phyloP scores from a whole-genome alignment of 2,113 vertebrate genomes.

The Hymenochirus boettgeri region DNA sequence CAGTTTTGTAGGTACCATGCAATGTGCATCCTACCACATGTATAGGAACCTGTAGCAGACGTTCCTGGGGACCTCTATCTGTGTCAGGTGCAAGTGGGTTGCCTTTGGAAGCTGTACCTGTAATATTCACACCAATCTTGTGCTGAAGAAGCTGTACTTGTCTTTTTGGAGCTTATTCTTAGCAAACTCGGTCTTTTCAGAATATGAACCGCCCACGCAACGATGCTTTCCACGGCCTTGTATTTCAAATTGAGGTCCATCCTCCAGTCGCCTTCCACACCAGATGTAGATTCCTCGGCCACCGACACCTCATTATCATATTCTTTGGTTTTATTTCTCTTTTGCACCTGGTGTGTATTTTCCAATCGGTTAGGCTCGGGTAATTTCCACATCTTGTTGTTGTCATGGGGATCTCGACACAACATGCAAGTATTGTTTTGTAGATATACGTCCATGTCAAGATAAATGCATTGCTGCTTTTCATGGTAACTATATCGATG shows the following conservation, averaged over 20 bases:
- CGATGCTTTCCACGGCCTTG: fast-evolving
- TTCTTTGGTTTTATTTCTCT: conserved; percentile 48
- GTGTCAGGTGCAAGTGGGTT: too few relatives aligned
- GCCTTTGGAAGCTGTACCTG: too few relatives aligned
- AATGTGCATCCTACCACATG: too few relatives aligned
- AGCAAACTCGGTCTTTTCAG: not conserved
- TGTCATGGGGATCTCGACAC: conserved; percentile 58
- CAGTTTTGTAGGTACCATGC: too few relatives aligned
- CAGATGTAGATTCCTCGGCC: conserved; percentile 44
- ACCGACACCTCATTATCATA: conserved; percentile 60
- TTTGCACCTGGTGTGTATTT: conserved; percentile 54
- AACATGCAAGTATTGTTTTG: conserved; percentile 54
- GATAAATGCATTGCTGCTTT: conserved; percentile 41
- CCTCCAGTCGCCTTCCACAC: conserved; percentile 62
- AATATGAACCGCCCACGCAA: conserved; percentile 47
- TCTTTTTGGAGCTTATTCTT: not conserved
- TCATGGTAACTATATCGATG: conserved; percentile 48
- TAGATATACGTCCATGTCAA: not conserved
- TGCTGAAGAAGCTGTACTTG: not conserved
- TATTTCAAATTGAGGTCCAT: conserved; percentile 3
- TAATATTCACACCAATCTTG: not conserved
- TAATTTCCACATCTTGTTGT: conserved; percentile 53
- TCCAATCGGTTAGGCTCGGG: conserved; percentile 65
- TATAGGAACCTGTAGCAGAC: too few relatives aligned
- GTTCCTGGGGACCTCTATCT: too few relatives aligned